These are phyloP conservation scores for Sarcophilus harrisii DNA, from an alignment of 2,797 vertebrate species.

Conservation along the genomic window DNA sequence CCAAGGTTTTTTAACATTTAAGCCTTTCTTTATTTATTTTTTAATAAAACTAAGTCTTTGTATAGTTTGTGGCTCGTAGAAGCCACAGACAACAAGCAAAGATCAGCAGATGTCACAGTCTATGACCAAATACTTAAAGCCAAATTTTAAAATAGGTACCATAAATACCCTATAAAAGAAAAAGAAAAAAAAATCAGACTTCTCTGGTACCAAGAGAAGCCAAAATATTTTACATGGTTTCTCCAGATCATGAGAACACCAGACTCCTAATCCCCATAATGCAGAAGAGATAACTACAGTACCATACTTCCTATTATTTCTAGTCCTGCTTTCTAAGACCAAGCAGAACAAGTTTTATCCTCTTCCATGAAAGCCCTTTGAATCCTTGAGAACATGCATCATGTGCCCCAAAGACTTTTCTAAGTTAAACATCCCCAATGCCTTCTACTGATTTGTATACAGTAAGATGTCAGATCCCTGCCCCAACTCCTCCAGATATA, in stretches of 20 bases:
- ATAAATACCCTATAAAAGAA: background rate
- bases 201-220: background rate
- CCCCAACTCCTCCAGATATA: background rate
- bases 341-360: background rate
- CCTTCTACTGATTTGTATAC: background rate
- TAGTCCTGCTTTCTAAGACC: background rate
- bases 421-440: background rate
- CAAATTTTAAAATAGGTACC: background rate
- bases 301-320: background rate
- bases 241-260: background rate
- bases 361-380: background rate
- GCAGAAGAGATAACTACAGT: background rate
- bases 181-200: background rate
- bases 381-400: background rate
- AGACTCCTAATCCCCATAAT: background rate
- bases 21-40: no score
- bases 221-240: background rate
- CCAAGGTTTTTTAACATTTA: no score
- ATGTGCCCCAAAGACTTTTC: background rate
- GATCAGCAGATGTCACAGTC: background rate
- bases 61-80: no score
- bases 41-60: no score
- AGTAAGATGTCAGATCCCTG: background rate
- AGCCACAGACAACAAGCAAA: background rate
- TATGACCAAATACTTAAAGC: background rate